Conservation (phyloP, 2,797 vertebrate genomes). For the Helicolenus hilgendorfi region DNA sequence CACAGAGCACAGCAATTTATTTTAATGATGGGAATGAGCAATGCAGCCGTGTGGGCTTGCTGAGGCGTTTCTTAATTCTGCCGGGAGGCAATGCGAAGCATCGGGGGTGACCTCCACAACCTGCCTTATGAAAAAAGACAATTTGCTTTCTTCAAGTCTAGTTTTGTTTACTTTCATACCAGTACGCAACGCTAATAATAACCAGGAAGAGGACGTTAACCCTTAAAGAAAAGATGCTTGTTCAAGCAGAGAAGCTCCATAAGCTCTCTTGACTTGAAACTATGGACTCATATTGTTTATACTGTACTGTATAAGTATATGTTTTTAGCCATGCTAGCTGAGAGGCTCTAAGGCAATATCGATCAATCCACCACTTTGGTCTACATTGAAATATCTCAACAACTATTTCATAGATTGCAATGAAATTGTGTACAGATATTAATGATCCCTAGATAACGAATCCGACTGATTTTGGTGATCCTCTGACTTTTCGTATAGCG, state of each 20-base stretch:
- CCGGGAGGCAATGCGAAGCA: conserved; percentile 41
- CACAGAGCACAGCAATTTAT: conserved; percentile 64
- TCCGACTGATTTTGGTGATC: background rate
- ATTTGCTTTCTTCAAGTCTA: conserved; percentile 43
- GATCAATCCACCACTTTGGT: background rate
- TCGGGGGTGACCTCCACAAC: conserved; percentile 65
- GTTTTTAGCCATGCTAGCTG: background rate
- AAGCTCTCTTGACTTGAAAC: background rate
- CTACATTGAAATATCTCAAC: background rate
- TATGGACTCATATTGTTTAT: background rate
- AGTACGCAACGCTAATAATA: conserved; percentile 36
- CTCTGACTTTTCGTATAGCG: background rate
- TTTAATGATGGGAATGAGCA: conserved; percentile 74
- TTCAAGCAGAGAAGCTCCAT: background rate
- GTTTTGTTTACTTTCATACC: conserved; percentile 49
- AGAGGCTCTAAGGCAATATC: background rate
- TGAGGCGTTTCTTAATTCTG: conserved; percentile 67
- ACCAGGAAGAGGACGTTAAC: background rate
- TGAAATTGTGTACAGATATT: background rate
- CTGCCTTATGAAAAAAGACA: conserved; percentile 55
- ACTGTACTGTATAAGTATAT: background rate
- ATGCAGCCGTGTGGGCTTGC: conserved; percentile 53
- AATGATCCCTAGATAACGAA: background rate
- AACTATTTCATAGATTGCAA: background rate
- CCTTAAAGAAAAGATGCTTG: background rate